Conservation (phyloP, 2,888 invertebrate species). For the Ennomos fuscantarius region DNA sequence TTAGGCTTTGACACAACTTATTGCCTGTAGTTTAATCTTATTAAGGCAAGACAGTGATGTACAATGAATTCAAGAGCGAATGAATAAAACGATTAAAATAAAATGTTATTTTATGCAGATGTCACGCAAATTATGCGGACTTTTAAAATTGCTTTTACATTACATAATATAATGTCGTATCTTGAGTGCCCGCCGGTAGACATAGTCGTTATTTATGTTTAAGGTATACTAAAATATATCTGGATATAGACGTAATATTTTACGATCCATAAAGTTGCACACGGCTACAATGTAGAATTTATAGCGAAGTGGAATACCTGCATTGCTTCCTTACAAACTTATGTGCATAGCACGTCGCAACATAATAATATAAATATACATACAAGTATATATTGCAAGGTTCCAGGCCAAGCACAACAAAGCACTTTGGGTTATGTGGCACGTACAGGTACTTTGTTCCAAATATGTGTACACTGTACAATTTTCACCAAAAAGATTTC, state of each 20-base stretch:
- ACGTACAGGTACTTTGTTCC: constrained; percentile 29
- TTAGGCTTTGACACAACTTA: constrained; percentile 39
- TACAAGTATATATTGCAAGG: constrained; percentile 31
- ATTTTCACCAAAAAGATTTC: constrained; percentile 7
- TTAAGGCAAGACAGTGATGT: constrained; percentile 25
- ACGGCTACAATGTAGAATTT: constrained; percentile 40
- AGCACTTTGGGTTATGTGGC: constrained; percentile 36
- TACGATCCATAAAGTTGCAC: constrained; percentile 62
- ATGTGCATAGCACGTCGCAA: constrained; percentile 34
- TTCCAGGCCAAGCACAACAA: constrained; percentile 34
- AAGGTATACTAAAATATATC: constrained; percentile 42
- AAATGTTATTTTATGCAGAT: constrained; percentile 11
- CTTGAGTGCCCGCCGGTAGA: constrained; percentile 18
- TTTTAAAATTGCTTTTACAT: background rate
- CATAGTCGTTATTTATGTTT: constrained; percentile 42
- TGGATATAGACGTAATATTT: constrained; percentile 64
- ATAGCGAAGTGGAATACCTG: constrained; percentile 51
- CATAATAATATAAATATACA: too few species aligned
- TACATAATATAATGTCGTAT: constrained; percentile 20
- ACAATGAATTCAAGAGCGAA: constrained; percentile 24
- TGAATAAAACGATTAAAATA: constrained; percentile 14
- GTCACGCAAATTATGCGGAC: constrained; percentile 4
- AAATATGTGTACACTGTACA: constrained; percentile 20
- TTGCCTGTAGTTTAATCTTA: constrained; percentile 22
- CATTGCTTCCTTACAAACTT: constrained; percentile 59